Base-by-base conservation (phyloP, 2,888 invertebrate species). In the Aphrophora alni region DNA sequence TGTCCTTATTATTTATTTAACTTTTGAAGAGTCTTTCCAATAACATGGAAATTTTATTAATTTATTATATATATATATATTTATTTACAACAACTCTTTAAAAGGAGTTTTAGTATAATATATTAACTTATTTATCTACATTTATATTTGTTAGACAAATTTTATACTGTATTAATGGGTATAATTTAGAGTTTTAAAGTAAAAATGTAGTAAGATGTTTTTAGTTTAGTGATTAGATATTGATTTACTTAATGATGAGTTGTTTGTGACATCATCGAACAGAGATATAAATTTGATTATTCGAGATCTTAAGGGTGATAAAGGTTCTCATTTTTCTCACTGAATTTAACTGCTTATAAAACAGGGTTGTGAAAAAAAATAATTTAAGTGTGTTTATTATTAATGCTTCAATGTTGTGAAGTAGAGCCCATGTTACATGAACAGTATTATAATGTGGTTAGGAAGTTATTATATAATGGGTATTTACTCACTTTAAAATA, bases 341-440 rank as follows among this genome's bases (percentile, higher is more conserved):
- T 44, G 44, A 44, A 44, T 59, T 59, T 59, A 44, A 59, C 59
- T 59, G 59, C 59, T 59, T 59, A 59, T 59, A 59, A 44, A 59
- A 59, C 59, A 59, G 59, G 59, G 59, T 59, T 59, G 59, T 59
- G 59, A 59, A 59, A 21, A 14, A 59, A 21, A 21, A 12, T 12
- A 59, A 12, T 44, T 3, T 59, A 59, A 59, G 59, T 59, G 21
- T 59, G 21, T n/a, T 21, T 59, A 12, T 5, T n/a, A 59, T 59
- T n/a, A 21, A 59, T 21, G 14, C 12, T 7, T 59, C 21, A 3
- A 21, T 59, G 4, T 59, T 59, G 4, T 21, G 21, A 59, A 59
- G 59, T 59, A 21, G 59, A 59, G 59, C 59, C 59, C 59, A 59
- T 14, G 21, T 21, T 59, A 21, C 10, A 21, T n/a, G 2, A 2